Evolutionary conservation across 2,888 invertebrate genomes (phyloP), one percentile per base, ranked within the genome.

Genomic region (Dilophus febrilis): DNA sequence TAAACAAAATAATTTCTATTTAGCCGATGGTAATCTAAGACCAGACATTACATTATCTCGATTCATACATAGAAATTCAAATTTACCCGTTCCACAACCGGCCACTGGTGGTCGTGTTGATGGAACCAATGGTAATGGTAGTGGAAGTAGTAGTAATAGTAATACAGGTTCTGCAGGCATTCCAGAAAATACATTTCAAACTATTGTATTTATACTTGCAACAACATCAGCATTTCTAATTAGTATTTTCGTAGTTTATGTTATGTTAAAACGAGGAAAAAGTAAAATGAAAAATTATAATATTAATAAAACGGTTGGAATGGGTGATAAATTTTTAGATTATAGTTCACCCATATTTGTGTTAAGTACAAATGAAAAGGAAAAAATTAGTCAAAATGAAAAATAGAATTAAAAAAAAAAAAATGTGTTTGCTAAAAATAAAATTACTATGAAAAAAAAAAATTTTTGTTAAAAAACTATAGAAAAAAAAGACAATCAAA

Each of bases 201-300:
- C 82, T 11, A 80, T 81, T 32, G 66, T 83, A 16, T 75, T 84
- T 49, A 79, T 83, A 13, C 65, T 83, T 39, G 81, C 79, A 18
- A 80, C 81, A 1, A 77, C 77, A 7, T 82, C 83, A 4, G 81
- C 83, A 1, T 83, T 84, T 53, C 70, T 84, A 41, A 80, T 84
- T 54, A 80, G 80, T 54, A 75, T 82, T 16, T 66, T 84, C 16
- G 73, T 80, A 22, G 73, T 84, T 4, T 67, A 83, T 12, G 69
- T 84, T 3, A 75, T 82, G 69, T 61, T 84, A 12, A 83, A 84
- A 56, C 71, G 79, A 11, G 68, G 71, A 52, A 72, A 72, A 36
- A 52, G 50, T 38, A 53, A 55, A 38, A 35, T 49, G 27, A 40
- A 44, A 34, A 34, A 40, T 17, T 47, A 46, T 40, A 41, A 43